A percentile compares a stretch with the other conserved stretches of the same genome.
These are phyloP conservation scores for Gymnopithys bicolor DNA, from an alignment of 2,797 vertebrate species.

Conservation along the genomic window DNA sequence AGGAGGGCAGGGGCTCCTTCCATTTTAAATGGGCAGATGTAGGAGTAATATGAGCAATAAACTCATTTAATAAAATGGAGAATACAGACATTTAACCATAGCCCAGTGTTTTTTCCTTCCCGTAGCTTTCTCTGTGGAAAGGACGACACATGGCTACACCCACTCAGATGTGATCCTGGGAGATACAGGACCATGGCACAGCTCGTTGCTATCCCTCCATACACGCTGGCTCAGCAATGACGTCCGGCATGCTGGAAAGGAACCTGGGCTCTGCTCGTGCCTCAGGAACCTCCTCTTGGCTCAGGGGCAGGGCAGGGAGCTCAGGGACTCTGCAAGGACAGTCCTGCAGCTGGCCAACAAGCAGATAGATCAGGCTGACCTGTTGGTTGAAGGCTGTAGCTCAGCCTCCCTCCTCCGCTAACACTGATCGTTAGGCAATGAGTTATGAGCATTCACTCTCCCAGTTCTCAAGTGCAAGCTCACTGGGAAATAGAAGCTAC, in stretches of 20 bases:
- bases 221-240: fast-evolving
- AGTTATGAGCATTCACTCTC: fast-evolving
- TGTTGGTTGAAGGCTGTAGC: neutral
- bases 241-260: fast-evolving
- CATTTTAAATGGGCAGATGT: neutral
- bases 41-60: neutral
- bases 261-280: neutral
- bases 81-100: neutral
- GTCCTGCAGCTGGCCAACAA: neutral
- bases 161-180: fast-evolving
- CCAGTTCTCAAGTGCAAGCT: neutral
- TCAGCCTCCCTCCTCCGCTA: neutral
- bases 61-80: neutral
- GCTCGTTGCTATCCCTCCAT: neutral
- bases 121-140: neutral
- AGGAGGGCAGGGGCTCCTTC: neutral
- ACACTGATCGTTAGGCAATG: fast-evolving
- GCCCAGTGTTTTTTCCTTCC: neutral
- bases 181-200: neutral
- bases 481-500: neutral
- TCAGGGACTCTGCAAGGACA: neutral
- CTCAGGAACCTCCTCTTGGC: neutral
- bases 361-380: neutral
- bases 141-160: fast-evolving
- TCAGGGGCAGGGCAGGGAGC: neutral